Percentiles rank a stretch among this genome's conserved stretches.
Conservation (phyloP, 2,797 vertebrate genomes). For the Gila robusta region DNA sequence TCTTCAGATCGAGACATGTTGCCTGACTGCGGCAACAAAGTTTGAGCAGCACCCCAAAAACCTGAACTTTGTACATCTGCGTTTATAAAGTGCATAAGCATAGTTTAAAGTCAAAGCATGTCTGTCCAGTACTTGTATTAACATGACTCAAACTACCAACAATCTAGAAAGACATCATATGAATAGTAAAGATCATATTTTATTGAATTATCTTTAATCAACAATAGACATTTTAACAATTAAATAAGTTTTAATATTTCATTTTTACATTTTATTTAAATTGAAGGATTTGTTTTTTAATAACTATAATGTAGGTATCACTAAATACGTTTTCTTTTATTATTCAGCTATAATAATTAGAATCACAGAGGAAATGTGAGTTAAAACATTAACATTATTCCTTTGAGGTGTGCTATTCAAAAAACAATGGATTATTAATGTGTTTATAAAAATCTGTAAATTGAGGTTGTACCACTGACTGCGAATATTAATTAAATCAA, state of each 20-base stretch:
- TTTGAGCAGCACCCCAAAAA: background rate
- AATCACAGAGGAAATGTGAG: background rate
- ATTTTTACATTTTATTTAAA: background rate
- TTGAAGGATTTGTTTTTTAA: background rate
- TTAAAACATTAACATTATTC: background rate
- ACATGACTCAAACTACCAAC: background rate
- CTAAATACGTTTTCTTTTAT: no score
- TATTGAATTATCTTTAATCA: background rate
- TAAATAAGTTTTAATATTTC: no score
- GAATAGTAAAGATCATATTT: background rate
- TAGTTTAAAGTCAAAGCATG: background rate
- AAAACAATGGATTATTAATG: background rate
- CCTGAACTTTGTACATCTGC: background rate
- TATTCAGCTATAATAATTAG: background rate
- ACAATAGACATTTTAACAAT: no score
- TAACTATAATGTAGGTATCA: background rate
- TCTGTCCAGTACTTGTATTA: background rate
- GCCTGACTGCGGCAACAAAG: background rate
- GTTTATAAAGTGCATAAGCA: background rate
- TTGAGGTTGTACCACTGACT: background rate
- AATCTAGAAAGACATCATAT: background rate
- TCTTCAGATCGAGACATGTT: background rate
- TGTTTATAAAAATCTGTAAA: background rate
- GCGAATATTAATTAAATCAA: background rate
- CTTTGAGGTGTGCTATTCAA: background rate